Base-by-base conservation (phyloP, 2,113 vertebrate genomes). In the Cricetomys ansorgei region DNA sequence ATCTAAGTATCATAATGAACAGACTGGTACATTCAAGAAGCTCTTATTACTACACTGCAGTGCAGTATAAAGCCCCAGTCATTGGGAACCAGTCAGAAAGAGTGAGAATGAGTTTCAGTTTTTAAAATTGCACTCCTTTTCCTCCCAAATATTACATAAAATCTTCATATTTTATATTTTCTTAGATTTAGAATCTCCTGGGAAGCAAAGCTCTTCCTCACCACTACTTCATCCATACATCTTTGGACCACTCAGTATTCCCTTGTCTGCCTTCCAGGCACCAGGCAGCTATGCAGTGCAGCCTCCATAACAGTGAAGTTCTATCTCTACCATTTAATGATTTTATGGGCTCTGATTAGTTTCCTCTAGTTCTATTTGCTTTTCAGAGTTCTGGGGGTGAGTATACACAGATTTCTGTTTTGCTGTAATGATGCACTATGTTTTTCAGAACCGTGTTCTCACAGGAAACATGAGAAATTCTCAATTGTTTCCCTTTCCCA, bases 1-100 rank as follows among this genome's bases (percentile, higher is more conserved):
- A 43, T 29, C 89, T 34, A 67, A 85, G 67, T 55, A 64, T 92
- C 83, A 93, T 80, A 83, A 92, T n/a, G 76, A 92, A 96, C 89
- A 48, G 25, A 48, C 6, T 91, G 62, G 48, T 25, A 95, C 89
- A 53, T 7, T 37, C 77, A 94, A 70, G 62, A 59, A 80, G 1
- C 57, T 70, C 83, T 81, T n/a, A 81, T 55, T 69, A 88, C 94
- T 94, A n/a, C n/a, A n/a, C n/a, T n/a, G n/a, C n/a, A n/a, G n/a
- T n/a, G n/a, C n/a, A n/a, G 40, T 10, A 27, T 10, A 86, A 84
- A 4, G 40, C 12, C 17, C 65, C 25, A 25, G 19, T 55, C 13
- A 89, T 7, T 40, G 31, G 34, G 31, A 40, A 89, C 3, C 23
- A 88, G 55, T 6, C 15, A 5, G 9, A 5, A 34, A 4, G 4